Percentiles rank a stretch among this genome's conserved stretches.
These are phyloP conservation scores for Lasius platythorax DNA, from an alignment of 2,888 invertebrate species.

Conservation along the genomic window DNA sequence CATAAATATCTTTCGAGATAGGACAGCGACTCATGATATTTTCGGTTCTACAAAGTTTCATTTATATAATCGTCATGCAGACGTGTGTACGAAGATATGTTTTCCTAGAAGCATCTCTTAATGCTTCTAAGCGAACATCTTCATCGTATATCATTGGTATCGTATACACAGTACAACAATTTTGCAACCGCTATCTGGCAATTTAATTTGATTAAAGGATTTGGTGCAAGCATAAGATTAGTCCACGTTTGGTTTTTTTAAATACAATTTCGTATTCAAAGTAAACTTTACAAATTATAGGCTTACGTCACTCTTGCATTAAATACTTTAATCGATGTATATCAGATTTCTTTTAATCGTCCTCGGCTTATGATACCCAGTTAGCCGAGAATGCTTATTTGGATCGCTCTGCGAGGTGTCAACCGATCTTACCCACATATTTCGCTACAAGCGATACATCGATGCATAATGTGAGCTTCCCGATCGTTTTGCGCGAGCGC, in stretches of 20 bases:
- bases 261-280: background rate
- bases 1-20: conserved; percentile 35
- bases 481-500: background rate
- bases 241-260: background rate
- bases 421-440: background rate
- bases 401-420: background rate
- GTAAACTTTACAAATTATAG: background rate
- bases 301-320: background rate
- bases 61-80: conserved; percentile 7
- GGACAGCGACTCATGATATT: conserved; percentile 20
- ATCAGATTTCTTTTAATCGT: background rate
- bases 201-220: conserved; percentile 10
- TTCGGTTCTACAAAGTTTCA: background rate
- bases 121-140: background rate
- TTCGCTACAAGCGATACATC: conserved; percentile 5
- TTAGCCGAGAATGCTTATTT: background rate
- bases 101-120: background rate
- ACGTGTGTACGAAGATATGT: background rate
- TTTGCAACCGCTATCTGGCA: background rate
- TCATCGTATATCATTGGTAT: background rate
- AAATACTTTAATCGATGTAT: background rate
- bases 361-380: background rate
- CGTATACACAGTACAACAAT: background rate
- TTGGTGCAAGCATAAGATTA: background rate
- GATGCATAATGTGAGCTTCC: background rate